Evolutionary conservation across 1,140 invertebrate species (phyloP).

Genomic region (Procambarus clarkii): DNA sequence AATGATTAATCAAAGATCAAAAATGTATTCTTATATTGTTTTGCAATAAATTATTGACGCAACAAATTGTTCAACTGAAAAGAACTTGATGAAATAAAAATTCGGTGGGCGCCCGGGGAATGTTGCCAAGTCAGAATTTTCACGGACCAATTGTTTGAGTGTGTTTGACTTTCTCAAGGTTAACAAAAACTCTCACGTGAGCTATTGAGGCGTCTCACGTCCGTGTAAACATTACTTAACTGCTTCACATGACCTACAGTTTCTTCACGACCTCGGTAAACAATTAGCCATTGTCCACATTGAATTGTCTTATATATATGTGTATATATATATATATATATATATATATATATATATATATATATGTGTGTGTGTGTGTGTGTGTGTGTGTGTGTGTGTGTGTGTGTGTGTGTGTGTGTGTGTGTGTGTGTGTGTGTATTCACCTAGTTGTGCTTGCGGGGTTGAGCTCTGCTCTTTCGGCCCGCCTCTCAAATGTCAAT

Average conservation of each 20-base stretch:
- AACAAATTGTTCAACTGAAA: not conserved
- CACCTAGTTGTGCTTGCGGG: too few species aligned
- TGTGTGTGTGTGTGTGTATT: too few species aligned
- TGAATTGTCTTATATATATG: not conserved
- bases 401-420: too few species aligned
- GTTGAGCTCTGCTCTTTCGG: too few species aligned
- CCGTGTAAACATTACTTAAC: too few species aligned
- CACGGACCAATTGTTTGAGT: not conserved
- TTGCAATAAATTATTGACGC: not conserved
- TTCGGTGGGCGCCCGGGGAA: not conserved
- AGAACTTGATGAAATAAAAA: not conserved
- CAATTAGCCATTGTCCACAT: not conserved
- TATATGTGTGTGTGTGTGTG: not conserved
- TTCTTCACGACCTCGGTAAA: too few species aligned
- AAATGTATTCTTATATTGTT: not conserved
- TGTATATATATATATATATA: constrained; percentile 9
- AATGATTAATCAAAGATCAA: not conserved
- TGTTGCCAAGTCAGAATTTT: not conserved
- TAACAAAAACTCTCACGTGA: too few species aligned
- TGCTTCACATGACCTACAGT: too few species aligned
- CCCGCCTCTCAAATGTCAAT: too few species aligned
- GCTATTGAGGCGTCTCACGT: too few species aligned
- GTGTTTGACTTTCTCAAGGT: too few species aligned
- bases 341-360: constrained; percentile 12
- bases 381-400: too few species aligned